Evolutionary conservation across 2,797 vertebrate species (phyloP), one percentile per base, ranked within the genome.

Genomic region (Sebastes iracundus): DNA sequence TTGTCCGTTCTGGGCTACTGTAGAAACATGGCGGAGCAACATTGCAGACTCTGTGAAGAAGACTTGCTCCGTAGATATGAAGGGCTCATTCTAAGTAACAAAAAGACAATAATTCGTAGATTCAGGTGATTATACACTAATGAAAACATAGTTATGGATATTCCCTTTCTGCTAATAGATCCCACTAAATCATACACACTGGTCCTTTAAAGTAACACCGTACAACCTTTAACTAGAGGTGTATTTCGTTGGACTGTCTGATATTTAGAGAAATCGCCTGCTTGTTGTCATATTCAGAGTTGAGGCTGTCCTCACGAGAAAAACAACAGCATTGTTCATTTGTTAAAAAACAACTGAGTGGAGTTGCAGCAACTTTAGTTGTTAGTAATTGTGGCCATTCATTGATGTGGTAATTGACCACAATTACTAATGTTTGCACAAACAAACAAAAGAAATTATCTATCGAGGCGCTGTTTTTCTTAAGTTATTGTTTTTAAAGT

Each of bases 31-130:
- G 42, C 1, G 7, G 42, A 4, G 42, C 16, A 49, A 49, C 42
- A 49, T 42, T 16, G 38, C 38, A 0, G 38, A 42, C 38, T 42
- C 38, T 0, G 14, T 42, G 38, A 42, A 42, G 0, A 7, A 0
- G 42, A 49, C 42, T 2, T 1, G 5, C 38, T 42, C 38, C 42
- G 46, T 49, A 49, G 46, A 49, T 49, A 49, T 49, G 46, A 49
- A 49, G 16, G 18, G 0, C 18, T 49, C 46, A 49, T 49, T 49
- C 18, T 49, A 49, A 20, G 18, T 0, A 49, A 49, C 46, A 1
- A 0, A 49, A 49, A 49, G 0, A 49, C 46, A 20, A 9, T 0
- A 4, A 49, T 20, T 49, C 3, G 0, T 49, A 20, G 46, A 0
- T 49, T 20, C 7, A 49, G 46, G 18, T 49, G 46, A 49, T 20